Percentiles rank a stretch among this genome's conserved stretches.
Evolutionary conservation across 2,888 invertebrate genomes (phyloP).

Genomic region (Endotricha flammealis): DNA sequence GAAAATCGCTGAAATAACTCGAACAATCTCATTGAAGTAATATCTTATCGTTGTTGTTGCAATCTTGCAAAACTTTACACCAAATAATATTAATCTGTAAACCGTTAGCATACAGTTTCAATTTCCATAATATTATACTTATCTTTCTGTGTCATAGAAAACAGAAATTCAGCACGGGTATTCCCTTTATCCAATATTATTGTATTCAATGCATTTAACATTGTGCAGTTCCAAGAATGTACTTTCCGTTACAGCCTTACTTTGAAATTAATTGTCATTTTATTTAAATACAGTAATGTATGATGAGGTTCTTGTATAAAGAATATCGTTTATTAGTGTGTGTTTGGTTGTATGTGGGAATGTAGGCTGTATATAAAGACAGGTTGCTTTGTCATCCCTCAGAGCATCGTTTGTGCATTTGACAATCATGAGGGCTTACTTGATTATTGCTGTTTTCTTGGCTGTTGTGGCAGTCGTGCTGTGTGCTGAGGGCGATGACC

Average conservation of each 20-base stretch:
- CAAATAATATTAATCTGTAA: neutral
- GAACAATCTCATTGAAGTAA: conserved; percentile 3
- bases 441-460: conserved; percentile 1
- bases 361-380: conserved; percentile 6
- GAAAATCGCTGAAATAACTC: too few relatives aligned
- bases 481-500: neutral
- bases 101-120: conserved; percentile 1
- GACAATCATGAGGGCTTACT: conserved; percentile 6
- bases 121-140: neutral
- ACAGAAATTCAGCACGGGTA: conserved; percentile 8
- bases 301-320: neutral
- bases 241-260: neutral
- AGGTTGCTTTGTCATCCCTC: neutral
- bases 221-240: neutral
- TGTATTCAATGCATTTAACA: neutral
- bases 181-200: conserved; percentile 9
- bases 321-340: neutral
- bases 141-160: conserved; percentile 4
- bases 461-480: conserved; percentile 1
- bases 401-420: neutral
- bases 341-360: neutral
- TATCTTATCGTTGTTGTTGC: conserved; percentile 3
- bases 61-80: conserved; percentile 1
- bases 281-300: neutral
- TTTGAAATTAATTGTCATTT: neutral